Base-by-base conservation (phyloP, 1,140 invertebrate species). In the Drosophila pandora region DNA sequence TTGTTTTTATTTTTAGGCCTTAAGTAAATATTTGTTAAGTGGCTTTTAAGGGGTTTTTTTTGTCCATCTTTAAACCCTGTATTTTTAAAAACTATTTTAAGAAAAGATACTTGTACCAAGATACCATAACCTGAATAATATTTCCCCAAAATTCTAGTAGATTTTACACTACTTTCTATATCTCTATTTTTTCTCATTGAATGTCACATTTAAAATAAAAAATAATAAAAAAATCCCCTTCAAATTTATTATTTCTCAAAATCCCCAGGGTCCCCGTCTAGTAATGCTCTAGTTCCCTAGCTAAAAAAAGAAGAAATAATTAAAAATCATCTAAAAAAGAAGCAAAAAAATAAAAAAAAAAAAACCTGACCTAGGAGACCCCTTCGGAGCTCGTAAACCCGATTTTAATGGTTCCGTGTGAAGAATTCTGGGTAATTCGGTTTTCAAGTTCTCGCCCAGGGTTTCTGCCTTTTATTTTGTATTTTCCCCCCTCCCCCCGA, bases 221-320 rank as follows among this genome's bases (percentile, higher is more conserved):
- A 22, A 28, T 45, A 34, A n/a, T 22, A 28, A 61, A 17, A 37
- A 55, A 32, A 45, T 25, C 45, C 28, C 45, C 34, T 59, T 21
- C 45, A 59, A 69, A 57, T 45, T 59, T 59, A 65, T 52, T 39
- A 48, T 28, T 34, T 28, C 41, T 41, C 25, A n/a, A 23, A 23
- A 37, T 21, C 37, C 25, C 53, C 23, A 28, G 43, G 56, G 43
- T 28, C 13, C 39, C 17, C 17, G 1, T 13, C 25, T 6, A 57
- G 55, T 43, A 43, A n/a, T 47, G 63, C 63, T 67, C 63, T 25
- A 60, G 59, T 67, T 67, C 63, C 63, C 63, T 67, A 25, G 59
- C 21, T 32, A 2, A 7, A 45, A 45, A 22, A 1, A 17, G 17
- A 17, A 17, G 34, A 37, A 41, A 41, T 13, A 17, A 41, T 41